These are phyloP conservation scores for Amiota communis DNA, from an alignment of 2,888 invertebrate genomes.

Conservation along the genomic window DNA sequence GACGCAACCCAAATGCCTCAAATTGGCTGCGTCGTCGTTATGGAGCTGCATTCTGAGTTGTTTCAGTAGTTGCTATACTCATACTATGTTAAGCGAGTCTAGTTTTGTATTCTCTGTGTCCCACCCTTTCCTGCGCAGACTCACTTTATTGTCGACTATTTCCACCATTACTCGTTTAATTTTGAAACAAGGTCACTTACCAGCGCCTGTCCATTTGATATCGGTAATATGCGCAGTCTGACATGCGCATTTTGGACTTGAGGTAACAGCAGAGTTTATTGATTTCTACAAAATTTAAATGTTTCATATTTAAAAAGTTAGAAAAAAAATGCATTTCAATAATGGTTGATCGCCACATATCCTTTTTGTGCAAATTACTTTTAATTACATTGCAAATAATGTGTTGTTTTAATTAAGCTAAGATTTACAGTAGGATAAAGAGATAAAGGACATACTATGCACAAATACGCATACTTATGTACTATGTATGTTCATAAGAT, in stretches of 20 bases:
- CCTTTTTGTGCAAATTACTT: no score
- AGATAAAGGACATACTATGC: no score
- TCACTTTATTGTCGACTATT: neutral
- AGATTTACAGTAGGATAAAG: no score
- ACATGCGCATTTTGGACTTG: constrained; percentile 49
- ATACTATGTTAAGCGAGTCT: neutral
- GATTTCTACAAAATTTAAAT: constrained; percentile 5
- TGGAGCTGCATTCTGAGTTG: constrained; percentile 10
- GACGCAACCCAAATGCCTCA: constrained; percentile 32
- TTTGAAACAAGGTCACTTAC: constrained; percentile 9
- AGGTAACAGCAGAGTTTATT: neutral
- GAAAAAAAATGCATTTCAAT: neutral
- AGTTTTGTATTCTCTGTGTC: neutral
- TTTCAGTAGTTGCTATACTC: neutral
- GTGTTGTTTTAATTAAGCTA: no score
- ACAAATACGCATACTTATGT: no score
- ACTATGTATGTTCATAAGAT: no score
- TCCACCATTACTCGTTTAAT: neutral
- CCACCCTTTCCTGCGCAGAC: constrained; percentile 19
- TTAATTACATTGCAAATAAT: no score
- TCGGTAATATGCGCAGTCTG: constrained; percentile 48
- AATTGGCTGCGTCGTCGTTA: constrained; percentile 24
- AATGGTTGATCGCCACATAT: no score
- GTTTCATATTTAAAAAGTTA: neutral
- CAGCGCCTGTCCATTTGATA: constrained; percentile 21